Percentiles rank a stretch among this genome's conserved stretches.
Conservation (phyloP, 2,888 invertebrate species). For the Mythimna impura region DNA sequence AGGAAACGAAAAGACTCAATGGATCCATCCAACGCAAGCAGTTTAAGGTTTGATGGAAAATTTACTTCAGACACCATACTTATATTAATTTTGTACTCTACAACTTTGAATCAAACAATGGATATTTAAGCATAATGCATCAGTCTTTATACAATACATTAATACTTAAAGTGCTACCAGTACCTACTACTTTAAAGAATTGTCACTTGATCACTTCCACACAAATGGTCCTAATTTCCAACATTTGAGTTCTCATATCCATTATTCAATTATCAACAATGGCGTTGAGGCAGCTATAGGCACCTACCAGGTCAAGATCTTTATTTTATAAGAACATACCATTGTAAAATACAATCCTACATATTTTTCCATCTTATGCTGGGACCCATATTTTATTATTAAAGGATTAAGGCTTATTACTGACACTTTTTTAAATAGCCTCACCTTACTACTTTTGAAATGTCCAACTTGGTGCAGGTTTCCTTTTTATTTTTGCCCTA, state of each 20-base stretch:
- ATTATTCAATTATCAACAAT: conserved; percentile 51
- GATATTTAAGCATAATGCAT: not conserved
- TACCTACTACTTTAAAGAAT: not conserved
- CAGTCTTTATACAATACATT: not conserved
- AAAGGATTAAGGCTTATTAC: not conserved
- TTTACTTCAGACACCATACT: not conserved
- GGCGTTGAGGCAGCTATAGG: not conserved
- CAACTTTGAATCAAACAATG: conserved; percentile 19
- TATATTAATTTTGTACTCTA: not conserved
- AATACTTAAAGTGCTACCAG: not conserved
- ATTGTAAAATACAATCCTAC: conserved; percentile 11
- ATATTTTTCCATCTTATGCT: not conserved
- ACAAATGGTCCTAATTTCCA: conserved; percentile 31
- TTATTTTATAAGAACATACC: conserved; percentile 16
- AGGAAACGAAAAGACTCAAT: too few species aligned
- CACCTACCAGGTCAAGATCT: not conserved
- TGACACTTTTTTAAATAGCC: not conserved
- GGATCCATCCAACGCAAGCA: too few species aligned
- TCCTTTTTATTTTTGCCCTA: not conserved
- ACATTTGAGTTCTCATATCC: conserved; percentile 38
- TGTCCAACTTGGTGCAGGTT: not conserved
- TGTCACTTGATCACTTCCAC: conserved; percentile 6
- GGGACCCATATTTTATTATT: not conserved
- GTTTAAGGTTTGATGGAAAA: not conserved
- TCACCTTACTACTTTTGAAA: not conserved